Base-by-base conservation (phyloP, 2,797 vertebrate species). In the Chelonia mydas region DNA sequence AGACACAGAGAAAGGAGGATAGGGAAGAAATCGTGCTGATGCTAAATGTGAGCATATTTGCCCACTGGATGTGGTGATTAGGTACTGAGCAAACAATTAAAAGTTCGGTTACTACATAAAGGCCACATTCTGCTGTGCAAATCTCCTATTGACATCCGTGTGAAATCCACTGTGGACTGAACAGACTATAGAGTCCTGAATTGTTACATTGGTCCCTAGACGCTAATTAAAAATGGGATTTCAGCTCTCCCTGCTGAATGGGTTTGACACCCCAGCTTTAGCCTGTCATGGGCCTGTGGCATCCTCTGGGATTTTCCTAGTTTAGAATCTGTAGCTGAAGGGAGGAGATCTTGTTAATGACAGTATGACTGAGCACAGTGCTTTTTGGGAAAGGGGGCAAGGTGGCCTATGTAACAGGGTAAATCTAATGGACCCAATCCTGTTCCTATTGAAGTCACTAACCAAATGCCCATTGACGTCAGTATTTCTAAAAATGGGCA, bases 221-320 rank as follows among this genome's bases (percentile, higher is more conserved):
- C 10, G 19, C 3, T 19, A 72, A 21, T 72, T 72, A 41, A 41
- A 72, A 23, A 41, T 50, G 33, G 12, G 37, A 85, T 68, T 86
- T 33, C 5, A 28, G 1, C 7, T 57, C 68, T 90, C 88, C 23
- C 13, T 72, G 17, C 3, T 80, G 45, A 72, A 90, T 33, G 27
- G 3, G 37, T 28, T 6, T 31, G 37, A 77, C 90, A 6, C 33
- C 84, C 15, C 47, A 78, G 11, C 6, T 45, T 77, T 79, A 37
- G 5, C 2, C 84, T 86, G n/a, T 33, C 0, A 3, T 11, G 10
- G 31, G 9, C 3, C 27, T 81, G 79, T 6, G n/a, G 27, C 3
- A 7, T 81, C 51, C 33, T 59, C 50, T 68, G 81, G 45, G 65
- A 72, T 37, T 41, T n/a, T 72, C 8, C 5, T 81, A 76, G 17